Base-by-base conservation (phyloP, 2,797 vertebrate genomes). In the Ctenopoma kingsleyae region DNA sequence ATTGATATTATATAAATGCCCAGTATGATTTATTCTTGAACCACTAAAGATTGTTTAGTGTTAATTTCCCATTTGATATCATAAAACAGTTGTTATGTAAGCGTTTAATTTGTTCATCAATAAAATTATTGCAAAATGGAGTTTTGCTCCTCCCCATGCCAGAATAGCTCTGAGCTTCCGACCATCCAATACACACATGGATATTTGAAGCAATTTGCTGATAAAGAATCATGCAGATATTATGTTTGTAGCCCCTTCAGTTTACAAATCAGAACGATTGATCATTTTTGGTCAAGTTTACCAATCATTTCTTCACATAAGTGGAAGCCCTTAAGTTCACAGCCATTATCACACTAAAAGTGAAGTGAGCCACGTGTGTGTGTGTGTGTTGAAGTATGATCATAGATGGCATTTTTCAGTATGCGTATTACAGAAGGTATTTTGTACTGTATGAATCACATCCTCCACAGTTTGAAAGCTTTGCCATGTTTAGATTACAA, bases 391-490 rank as follows among this genome's bases (percentile, higher is more conserved):
- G 53, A 68, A 15, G 11, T 68, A 19, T 53, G 67, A 74, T 58
- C n/a, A 59, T 59, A 54, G 66, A 67, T 69, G 67, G 60, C 35
- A 57, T 67, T 79, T 82, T 52, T 52, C 35, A 53, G 53, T 77
- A 56, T 72, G 68, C 65, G 53, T 70, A 63, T 81, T 76, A 57
- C 72, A 72, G 81, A 86, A 78, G 73, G 74, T 83, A 72, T 87
- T 79, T 82, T 72, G 69, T 86, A 80, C 76, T 82, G 83, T 83
- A 82, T 71, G 63, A 77, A 53, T 85, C 64, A n/a, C n/a, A 66
- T 72, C 65, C 53, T 80, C 51, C 51, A 73, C 74, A 58, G 47
- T 84, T 76, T 54, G 44, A 73, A 74, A 76, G 55, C 38, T 62
- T 83, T 73, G 72, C 78, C 76, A 77, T 85, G 70, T 74, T 51